Conservation (phyloP, 1,140 invertebrate genomes). For the Diabrotica undecimpunctata region DNA sequence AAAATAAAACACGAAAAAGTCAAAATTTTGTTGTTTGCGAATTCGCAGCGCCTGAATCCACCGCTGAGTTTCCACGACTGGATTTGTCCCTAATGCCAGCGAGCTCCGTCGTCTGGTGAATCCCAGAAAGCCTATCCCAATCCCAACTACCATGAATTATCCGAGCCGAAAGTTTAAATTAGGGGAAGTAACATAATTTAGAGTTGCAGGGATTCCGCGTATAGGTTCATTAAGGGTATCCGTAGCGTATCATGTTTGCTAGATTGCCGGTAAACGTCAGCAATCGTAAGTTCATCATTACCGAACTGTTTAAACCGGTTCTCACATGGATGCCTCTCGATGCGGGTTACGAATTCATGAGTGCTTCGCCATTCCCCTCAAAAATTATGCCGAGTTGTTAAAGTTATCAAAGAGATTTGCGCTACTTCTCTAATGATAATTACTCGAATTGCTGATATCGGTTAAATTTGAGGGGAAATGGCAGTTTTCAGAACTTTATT, state of each 20-base stretch:
- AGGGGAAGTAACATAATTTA: background rate
- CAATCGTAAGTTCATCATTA: background rate
- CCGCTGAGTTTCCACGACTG: background rate
- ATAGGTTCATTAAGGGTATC: conserved; percentile 2
- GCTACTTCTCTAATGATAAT: no score
- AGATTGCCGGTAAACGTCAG: background rate
- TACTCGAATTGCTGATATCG: no score
- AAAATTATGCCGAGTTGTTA: no score
- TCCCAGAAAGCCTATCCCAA: background rate
- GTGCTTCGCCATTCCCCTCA: background rate
- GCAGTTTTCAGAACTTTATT: no score
- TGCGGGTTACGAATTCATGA: background rate
- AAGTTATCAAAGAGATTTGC: no score
- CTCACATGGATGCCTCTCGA: background rate
- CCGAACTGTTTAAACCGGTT: background rate
- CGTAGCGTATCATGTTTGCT: background rate
- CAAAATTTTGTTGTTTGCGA: no score
- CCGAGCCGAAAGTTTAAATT: background rate
- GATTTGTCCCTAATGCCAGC: background rate
- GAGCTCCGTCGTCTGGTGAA: background rate
- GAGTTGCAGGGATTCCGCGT: background rate
- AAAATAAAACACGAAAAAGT: no score
- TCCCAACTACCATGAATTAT: conserved; percentile 2
- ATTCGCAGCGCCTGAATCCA: no score
- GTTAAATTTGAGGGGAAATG: no score